phyloP scores from a whole-genome alignment of 2,888 invertebrate species.

The Anticlea derivata region DNA sequence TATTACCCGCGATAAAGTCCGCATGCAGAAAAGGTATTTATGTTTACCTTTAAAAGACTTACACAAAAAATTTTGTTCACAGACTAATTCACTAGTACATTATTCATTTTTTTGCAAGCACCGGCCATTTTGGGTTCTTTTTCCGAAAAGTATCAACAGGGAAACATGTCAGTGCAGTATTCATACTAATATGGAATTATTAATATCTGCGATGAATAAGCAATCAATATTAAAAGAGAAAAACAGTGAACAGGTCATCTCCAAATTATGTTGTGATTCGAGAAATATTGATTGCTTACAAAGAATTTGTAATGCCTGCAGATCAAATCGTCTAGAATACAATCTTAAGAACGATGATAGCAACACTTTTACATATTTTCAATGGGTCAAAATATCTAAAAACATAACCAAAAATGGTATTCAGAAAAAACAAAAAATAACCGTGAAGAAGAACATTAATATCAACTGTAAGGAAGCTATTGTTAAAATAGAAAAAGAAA shows the following conservation, averaged over 20 bases:
- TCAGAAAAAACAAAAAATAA: constrained; percentile 7
- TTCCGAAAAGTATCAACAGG: constrained; percentile 21
- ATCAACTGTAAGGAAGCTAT: not conserved
- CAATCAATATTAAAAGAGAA: constrained; percentile 11
- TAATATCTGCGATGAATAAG: constrained; percentile 17
- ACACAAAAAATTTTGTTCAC: constrained; percentile 16
- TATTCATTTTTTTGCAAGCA: constrained; percentile 22
- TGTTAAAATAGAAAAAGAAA: no score
- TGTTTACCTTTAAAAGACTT: constrained; percentile 12
- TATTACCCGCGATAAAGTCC: constrained; percentile 19
- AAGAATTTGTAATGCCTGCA: constrained; percentile 15
- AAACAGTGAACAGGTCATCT: constrained; percentile 7
- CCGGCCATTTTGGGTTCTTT: constrained; percentile 25
- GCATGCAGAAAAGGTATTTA: constrained; percentile 22
- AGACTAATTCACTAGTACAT: constrained; percentile 13
- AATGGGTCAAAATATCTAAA: not conserved
- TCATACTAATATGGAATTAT: constrained; percentile 23
- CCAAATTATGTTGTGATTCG: constrained; percentile 12
- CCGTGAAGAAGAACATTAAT: constrained; percentile 5
- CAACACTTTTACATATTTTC: constrained; percentile 10
- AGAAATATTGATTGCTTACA: constrained; percentile 9
- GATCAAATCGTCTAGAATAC: constrained; percentile 12
- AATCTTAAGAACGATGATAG: constrained; percentile 6
- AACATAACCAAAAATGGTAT: not conserved
- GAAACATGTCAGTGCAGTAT: constrained; percentile 25